Conservation (phyloP, 1,140 invertebrate genomes). For the Dendroctonus valens region DNA sequence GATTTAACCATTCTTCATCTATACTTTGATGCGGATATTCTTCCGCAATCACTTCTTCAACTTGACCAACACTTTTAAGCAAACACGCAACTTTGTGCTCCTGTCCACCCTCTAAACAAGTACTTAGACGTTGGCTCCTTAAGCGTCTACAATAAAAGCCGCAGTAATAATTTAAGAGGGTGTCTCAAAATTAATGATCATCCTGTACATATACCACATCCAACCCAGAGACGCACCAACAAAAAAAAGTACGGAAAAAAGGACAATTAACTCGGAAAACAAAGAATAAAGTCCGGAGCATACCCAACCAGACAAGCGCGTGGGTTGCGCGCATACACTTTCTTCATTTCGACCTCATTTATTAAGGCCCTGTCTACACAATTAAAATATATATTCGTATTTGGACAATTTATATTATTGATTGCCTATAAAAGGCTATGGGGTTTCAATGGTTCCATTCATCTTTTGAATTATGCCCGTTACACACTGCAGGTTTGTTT, state of each 20-base stretch:
- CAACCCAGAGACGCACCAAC: too few relatives aligned
- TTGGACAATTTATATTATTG: constrained; percentile 51
- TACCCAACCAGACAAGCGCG: constrained; percentile 41
- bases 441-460: constrained; percentile 43
- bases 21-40: too few relatives aligned
- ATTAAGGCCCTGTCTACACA: constrained; percentile 51
- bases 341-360: constrained; percentile 44
- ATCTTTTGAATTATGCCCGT: constrained; percentile 35
- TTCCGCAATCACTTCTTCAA: too few relatives aligned
- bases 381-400: constrained; percentile 53
- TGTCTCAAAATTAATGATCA: too few relatives aligned
- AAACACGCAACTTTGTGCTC: too few relatives aligned
- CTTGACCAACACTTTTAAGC: too few relatives aligned
- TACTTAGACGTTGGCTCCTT: too few relatives aligned
- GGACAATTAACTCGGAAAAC: constrained; percentile 4
- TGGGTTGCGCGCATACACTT: constrained; percentile 42
- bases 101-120: too few relatives aligned
- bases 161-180: too few relatives aligned
- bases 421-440: constrained; percentile 46
- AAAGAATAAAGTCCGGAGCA: constrained; percentile 9
- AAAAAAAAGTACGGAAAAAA: neutral
- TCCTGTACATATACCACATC: too few relatives aligned
- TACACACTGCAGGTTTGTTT: constrained; percentile 14
- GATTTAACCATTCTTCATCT: too few relatives aligned
- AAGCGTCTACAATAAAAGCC: too few relatives aligned